Conservation (phyloP, 2,888 invertebrate species). For the Selenia dentaria region DNA sequence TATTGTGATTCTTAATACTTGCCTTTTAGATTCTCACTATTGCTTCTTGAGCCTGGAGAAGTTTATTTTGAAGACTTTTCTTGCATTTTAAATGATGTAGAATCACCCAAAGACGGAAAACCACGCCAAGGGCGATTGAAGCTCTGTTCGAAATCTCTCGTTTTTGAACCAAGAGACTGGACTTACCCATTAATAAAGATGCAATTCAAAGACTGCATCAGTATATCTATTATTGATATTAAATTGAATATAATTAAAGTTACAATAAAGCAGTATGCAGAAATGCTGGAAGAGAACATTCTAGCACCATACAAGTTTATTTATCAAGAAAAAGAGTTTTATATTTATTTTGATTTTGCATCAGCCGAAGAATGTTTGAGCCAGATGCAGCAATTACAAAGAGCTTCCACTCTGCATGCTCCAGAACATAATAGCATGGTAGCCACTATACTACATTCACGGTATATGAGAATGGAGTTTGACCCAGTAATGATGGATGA, state of each 20-base stretch:
- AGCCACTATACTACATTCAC: conserved; percentile 89
- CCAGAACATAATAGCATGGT: conserved; percentile 90
- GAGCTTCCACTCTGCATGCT: conserved; percentile 92
- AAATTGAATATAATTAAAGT: conserved; percentile 85
- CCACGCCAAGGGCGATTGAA: conserved; percentile 90
- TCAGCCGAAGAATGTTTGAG: conserved; percentile 88
- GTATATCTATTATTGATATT: conserved; percentile 74
- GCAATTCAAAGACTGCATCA: conserved; percentile 88
- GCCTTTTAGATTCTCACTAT: conserved; percentile 90
- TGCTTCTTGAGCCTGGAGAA: conserved; percentile 94
- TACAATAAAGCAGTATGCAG: conserved; percentile 88
- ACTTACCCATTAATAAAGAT: conserved; percentile 91
- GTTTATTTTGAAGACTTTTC: conserved; percentile 97
- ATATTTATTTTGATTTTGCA: conserved; percentile 91
- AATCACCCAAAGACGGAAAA: conserved; percentile 54
- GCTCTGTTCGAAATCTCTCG: conserved; percentile 94
- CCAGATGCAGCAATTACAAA: conserved; percentile 91
- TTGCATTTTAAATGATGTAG: conserved; percentile 83
- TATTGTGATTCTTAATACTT: too few relatives aligned
- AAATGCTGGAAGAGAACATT: conserved; percentile 92
- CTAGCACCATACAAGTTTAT: conserved; percentile 92
- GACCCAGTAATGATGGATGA: conserved; percentile 94
- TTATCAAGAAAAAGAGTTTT: conserved; percentile 87
- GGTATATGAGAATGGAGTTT: conserved; percentile 90
- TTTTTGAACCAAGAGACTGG: conserved; percentile 93